These are phyloP conservation scores for Dasypogon diadema DNA, from an alignment of 2,888 invertebrate genomes.

Conservation along the genomic window DNA sequence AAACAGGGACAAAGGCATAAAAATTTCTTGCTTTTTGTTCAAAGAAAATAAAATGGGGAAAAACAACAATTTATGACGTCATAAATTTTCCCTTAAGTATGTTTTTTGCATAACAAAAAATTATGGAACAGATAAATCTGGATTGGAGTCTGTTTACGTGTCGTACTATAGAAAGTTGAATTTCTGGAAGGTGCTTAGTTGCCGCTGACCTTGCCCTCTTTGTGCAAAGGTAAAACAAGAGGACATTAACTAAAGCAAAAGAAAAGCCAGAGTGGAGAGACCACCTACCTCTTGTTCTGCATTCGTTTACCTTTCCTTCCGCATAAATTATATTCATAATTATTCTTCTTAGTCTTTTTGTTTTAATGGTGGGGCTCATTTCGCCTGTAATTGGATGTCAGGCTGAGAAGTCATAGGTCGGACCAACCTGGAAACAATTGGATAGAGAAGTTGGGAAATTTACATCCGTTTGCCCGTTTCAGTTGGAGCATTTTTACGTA, in stretches of 20 bases:
- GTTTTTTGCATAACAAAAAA: conserved; percentile 54
- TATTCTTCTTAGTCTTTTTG: conserved; percentile 47
- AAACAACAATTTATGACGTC: conserved; percentile 52
- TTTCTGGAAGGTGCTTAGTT: neutral
- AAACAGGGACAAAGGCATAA: conserved; percentile 43
- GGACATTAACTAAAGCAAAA: neutral
- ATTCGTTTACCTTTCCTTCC: neutral
- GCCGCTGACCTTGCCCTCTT: conserved; percentile 29
- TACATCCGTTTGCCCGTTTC: conserved; percentile 5
- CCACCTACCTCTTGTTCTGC: neutral
- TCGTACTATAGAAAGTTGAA: conserved; percentile 10
- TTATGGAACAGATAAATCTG: conserved; percentile 54
- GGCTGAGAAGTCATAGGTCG: conserved; percentile 38
- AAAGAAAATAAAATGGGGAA: conserved; percentile 24
- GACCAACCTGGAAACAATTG: neutral
- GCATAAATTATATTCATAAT: conserved; percentile 49
- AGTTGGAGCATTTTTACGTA: conserved; percentile 9
- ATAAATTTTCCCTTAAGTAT: conserved; percentile 53
- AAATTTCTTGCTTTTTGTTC: conserved; percentile 37
- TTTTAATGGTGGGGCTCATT: conserved; percentile 31
- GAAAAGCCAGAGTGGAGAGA: neutral
- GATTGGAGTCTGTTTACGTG: conserved; percentile 51
- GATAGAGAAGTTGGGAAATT: conserved; percentile 9
- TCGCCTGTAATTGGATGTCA: conserved; percentile 46
- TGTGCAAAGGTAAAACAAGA: neutral